A percentile compares a stretch with the other conserved stretches of the same genome.
Conservation (phyloP, 2,113 vertebrate genomes). For the Willisornis vidua region DNA sequence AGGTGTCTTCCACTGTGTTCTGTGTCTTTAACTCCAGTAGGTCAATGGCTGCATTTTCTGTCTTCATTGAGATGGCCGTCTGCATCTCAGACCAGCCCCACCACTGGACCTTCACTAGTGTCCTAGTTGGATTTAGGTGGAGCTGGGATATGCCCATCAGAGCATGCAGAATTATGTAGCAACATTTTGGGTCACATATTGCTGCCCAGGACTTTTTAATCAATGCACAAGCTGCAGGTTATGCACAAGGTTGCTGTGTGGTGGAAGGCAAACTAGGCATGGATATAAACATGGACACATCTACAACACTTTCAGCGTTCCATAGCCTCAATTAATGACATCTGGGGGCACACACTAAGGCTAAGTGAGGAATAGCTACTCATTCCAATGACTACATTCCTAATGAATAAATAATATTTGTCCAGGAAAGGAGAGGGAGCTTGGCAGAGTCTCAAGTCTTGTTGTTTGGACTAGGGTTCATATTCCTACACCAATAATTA, state of each 20-base stretch:
- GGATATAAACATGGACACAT: not conserved
- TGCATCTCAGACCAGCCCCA: not conserved
- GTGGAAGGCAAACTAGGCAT: not conserved
- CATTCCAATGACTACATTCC: not conserved
- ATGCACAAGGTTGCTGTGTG: not conserved
- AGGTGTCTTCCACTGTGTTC: not conserved
- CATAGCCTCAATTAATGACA: not conserved
- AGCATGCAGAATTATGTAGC: rapidly evolving
- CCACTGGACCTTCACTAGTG: not conserved
- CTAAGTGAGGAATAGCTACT: not conserved
- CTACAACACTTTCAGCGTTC: not conserved
- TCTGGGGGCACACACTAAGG: not conserved
- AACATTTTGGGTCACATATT: not conserved
- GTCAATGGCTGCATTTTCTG: not conserved
- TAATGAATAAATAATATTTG: slow-evolving; percentile 45
- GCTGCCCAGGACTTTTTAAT: not conserved
- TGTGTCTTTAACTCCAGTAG: not conserved
- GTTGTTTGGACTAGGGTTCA: not conserved
- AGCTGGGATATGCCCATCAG: not conserved
- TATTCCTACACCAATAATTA: slow-evolving; percentile 8
- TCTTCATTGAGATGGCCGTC: not conserved
- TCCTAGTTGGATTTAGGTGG: not conserved
- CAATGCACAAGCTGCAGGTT: not conserved
- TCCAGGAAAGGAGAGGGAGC: not conserved
- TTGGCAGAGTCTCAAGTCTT: slow-evolving; percentile 1